These are phyloP conservation scores for Labroides dimidiatus DNA, from an alignment of 2,797 vertebrate genomes.

Conservation along the genomic window DNA sequence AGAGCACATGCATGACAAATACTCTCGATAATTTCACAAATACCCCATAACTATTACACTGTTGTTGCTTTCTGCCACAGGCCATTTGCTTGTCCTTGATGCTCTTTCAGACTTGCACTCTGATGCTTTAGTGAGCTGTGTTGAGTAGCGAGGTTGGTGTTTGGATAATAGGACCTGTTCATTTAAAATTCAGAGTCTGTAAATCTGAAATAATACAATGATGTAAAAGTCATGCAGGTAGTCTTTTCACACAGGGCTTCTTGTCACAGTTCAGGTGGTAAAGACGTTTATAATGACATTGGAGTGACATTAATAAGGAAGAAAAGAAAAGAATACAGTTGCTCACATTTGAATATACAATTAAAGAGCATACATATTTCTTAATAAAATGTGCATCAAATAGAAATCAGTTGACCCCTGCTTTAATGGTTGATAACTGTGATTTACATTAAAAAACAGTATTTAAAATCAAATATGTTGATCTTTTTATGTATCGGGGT, in stretches of 20 bases:
- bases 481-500: not conserved
- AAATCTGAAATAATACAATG: not conserved
- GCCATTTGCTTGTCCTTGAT: constrained; percentile 27
- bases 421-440: not conserved
- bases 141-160: not conserved
- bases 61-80: constrained; percentile 29
- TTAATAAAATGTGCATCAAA: not conserved
- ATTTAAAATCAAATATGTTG: not conserved
- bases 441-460: not conserved
- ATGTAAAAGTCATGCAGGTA: not conserved
- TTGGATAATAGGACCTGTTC: not conserved
- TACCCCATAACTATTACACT: constrained; percentile 15
- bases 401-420: not conserved
- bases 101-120: constrained; percentile 17
- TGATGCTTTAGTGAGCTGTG: constrained; percentile 19
- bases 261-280: too few species aligned
- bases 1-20: constrained; percentile 33
- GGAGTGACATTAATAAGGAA: too few species aligned
- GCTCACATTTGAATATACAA: not conserved
- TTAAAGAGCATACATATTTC: not conserved
- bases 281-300: not conserved
- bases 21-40: constrained; percentile 38
- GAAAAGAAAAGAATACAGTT: not conserved
- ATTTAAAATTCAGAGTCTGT: not conserved
- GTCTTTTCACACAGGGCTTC: too few species aligned